Base-by-base conservation (phyloP, 2,797 vertebrate species). In the Enteromius paludinosus region DNA sequence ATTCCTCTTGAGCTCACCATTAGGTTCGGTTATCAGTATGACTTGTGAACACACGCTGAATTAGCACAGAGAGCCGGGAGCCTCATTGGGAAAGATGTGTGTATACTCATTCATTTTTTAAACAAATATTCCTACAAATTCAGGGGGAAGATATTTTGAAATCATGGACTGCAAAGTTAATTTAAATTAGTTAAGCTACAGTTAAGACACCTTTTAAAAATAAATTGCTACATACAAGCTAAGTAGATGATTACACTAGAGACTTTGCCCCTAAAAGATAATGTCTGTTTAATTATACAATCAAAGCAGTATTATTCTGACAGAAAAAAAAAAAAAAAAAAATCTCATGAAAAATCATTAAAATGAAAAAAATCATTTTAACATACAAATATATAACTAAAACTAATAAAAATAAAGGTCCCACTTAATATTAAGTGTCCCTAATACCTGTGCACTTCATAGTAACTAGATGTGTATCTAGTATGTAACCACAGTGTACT, bases 1-100 rank as follows among this genome's bases (percentile, higher is more conserved):
- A 35, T 83, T 62, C 54, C 62, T 85, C 45, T 78, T 38, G 69
- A 83, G 65, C 52, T 69, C 10, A 52, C n/a, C 54, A 28, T 62
- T 61, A 62, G n/a, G 30, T 83, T 83, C 11, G 33, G 41, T 11
- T 82, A 30, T 35, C 69, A 74, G 59, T 17, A 61, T 28, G 54
- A 41, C 77, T 76, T 10, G n/a, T 12, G 30, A 73, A 78, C 69
- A 83, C 28, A 4, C 15, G 33, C 41, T 73, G 47, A 73, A 72
- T 74, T 59, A 38, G 17, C 56, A 28, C 28, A 0, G 41, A 25
- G 30, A 65, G 41, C 25, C 54, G 41, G 45, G 61, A 81, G 47
- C 17, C 73, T 81, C 33, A 56, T 68, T 78, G 71, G 18, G 25
- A 78, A 56, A 61, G 54, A 81, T 38, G 15, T 71, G 71, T 64